These are phyloP conservation scores for Heterocephalus glaber DNA, from an alignment of 2,113 vertebrate species.

Conservation along the genomic window DNA sequence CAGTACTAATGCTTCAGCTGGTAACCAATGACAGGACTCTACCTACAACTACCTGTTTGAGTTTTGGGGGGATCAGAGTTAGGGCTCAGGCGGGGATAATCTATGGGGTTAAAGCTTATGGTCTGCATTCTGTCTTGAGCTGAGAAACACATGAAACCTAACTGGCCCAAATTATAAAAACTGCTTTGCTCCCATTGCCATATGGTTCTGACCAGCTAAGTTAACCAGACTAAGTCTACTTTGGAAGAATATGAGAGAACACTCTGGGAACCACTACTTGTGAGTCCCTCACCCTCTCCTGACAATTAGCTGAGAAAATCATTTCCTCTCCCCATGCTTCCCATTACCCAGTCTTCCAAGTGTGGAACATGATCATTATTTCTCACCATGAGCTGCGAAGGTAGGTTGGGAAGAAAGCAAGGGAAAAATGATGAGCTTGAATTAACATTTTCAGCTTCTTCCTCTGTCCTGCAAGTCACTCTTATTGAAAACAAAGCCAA, in stretches of 20 bases:
- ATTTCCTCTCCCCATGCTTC: slow-evolving; percentile 65
- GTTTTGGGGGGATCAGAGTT: not conserved
- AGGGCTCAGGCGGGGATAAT: not conserved
- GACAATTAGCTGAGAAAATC: slow-evolving; percentile 71
- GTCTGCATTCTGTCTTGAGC: not conserved
- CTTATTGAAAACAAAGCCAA: slow-evolving; percentile 43
- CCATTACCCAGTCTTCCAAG: slow-evolving; percentile 71
- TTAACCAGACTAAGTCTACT: slow-evolving; percentile 40
- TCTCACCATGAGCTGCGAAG: slow-evolving; percentile 59
- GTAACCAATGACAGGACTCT: not conserved
- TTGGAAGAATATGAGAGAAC: slow-evolving; percentile 2
- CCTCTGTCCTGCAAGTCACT: not conserved
- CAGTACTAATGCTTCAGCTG: not conserved
- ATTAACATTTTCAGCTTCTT: slow-evolving; percentile 47
- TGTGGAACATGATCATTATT: slow-evolving; percentile 60
- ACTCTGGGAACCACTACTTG: slow-evolving; percentile 23
- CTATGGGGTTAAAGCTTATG: not conserved
- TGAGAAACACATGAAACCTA: not conserved
- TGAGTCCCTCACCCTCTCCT: slow-evolving; percentile 57
- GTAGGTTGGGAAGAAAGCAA: slow-evolving; percentile 11
- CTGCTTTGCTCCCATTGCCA: slow-evolving; percentile 1
- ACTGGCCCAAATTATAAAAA: slow-evolving; percentile 5
- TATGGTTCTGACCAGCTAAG: slow-evolving; percentile 27
- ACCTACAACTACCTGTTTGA: not conserved
- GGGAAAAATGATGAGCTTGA: slow-evolving; percentile 40